Evolutionary conservation across 2,113 vertebrate species (phyloP), one percentile per base, ranked within the genome.

Genomic region (Mellivora capensis): DNA sequence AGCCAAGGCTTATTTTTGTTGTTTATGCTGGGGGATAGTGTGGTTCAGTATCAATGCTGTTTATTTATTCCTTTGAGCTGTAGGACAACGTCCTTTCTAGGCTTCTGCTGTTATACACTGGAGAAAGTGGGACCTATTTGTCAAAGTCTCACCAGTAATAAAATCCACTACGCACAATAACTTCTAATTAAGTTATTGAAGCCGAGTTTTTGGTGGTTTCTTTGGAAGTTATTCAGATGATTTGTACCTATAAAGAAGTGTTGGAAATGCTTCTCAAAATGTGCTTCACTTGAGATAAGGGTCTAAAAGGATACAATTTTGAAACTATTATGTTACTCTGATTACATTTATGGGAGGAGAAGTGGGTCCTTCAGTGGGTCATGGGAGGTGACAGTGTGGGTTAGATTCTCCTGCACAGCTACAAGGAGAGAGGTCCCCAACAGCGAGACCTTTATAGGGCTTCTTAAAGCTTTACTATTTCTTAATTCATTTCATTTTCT

Each of bases 161-260:
- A 94, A 94, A 85, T 88, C 47, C 3, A 57, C n/a, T 20, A 9
- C 15, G 64, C 10, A 61, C 54, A 61, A 49, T 72, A 87, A 42
- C n/a, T 96, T 93, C 23, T 62, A 87, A 74, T 94, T 96, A 74
- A 83, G 87, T 90, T 94, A 90, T 47, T 71, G 61, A 97, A 90
- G 54, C 27, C 20, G 27, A n/a, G 7, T 96, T 84, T 7, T 81
- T 80, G 34, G 64, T 57, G 12, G 27, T 76, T 90, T 93, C 27
- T 85, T 87, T 84, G 76, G 29, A 90, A 90, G 54, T 95, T 91
- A 79, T 39, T 82, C 17, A 84, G 54, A 44, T 86, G 44, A 27
- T 64, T 87, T 93, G 1, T 85, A 76, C 34, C n/a, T 96, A 20
- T 84, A 54, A 80, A 20, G n/a, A 83, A 69, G 18, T 37, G 2